A percentile compares a stretch with the other conserved stretches of the same genome.
These are phyloP conservation scores for Calosoma granatense DNA, from an alignment of 1,140 invertebrate genomes.

Conservation along the genomic window DNA sequence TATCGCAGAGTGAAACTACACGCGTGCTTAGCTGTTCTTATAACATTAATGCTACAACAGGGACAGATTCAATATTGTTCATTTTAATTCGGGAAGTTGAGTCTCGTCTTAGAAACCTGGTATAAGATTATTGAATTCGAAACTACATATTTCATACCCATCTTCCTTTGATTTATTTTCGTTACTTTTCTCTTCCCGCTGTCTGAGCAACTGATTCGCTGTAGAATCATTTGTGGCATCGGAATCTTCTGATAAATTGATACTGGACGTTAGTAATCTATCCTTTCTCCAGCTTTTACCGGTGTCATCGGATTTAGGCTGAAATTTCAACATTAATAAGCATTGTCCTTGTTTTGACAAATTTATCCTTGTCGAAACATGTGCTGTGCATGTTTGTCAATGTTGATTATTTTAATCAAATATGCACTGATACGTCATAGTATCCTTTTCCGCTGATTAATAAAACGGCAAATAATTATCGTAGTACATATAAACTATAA, in stretches of 20 bases:
- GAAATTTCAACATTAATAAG: not conserved
- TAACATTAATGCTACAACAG: not conserved
- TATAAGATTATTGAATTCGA: not conserved
- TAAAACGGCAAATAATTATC: too few relatives aligned
- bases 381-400: not conserved
- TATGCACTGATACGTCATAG: too few relatives aligned
- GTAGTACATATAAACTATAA: too few relatives aligned
- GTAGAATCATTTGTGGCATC: not conserved
- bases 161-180: not conserved
- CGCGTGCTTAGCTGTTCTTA: not conserved
- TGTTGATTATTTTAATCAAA: not conserved
- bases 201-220: not conserved
- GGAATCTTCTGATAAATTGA: not conserved
- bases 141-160: not conserved
- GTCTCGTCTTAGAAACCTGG: not conserved
- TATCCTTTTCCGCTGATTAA: too few relatives aligned
- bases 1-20: not conserved
- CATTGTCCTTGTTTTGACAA: too few relatives aligned
- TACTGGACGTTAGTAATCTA: not conserved
- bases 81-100: not conserved
- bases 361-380: not conserved
- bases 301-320: not conserved
- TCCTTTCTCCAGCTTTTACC: not conserved
- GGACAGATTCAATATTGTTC: not conserved
- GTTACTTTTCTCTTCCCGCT: not conserved